Conservation (phyloP, 2,113 vertebrate species). For the Propithecus coquereli region DNA sequence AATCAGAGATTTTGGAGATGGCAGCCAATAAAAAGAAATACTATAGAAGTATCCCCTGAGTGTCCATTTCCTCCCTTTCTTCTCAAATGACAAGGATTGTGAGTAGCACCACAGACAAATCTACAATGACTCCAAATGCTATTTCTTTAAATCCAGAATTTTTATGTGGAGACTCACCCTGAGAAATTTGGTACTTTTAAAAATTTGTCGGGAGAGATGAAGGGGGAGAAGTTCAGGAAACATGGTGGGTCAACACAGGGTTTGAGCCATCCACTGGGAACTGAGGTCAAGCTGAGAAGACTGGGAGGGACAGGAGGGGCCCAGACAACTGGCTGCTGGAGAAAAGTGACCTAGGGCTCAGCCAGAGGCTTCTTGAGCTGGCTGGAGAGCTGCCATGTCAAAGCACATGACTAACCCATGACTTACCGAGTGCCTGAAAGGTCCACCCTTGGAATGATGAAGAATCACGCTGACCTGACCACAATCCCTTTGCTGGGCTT, state of each 20-base stretch:
- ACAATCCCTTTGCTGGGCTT: neutral
- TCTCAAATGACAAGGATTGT: conserved; percentile 44
- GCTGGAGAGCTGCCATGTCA: conserved; percentile 38
- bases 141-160: conserved; percentile 43
- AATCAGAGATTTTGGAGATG: conserved; percentile 30
- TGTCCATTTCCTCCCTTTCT: conserved; percentile 6
- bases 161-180: neutral
- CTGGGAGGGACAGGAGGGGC: neutral
- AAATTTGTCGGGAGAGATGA: neutral
- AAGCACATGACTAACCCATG: conserved; percentile 44
- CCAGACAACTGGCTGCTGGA: neutral
- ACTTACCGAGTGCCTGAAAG: conserved; percentile 25
- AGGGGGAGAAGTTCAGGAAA: neutral
- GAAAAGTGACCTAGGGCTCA: neutral
- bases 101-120: neutral
- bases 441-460: neutral
- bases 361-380: neutral
- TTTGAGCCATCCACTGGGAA: neutral
- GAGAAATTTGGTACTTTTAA: conserved; percentile 9
- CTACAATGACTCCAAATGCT: neutral
- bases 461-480: conserved; percentile 27
- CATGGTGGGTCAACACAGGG: neutral
- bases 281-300: conserved; percentile 22
- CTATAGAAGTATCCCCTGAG: neutral
- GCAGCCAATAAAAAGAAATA: conserved; percentile 58